These are phyloP conservation scores for Lamproptera curius DNA, from an alignment of 2,888 invertebrate species.

Conservation along the genomic window DNA sequence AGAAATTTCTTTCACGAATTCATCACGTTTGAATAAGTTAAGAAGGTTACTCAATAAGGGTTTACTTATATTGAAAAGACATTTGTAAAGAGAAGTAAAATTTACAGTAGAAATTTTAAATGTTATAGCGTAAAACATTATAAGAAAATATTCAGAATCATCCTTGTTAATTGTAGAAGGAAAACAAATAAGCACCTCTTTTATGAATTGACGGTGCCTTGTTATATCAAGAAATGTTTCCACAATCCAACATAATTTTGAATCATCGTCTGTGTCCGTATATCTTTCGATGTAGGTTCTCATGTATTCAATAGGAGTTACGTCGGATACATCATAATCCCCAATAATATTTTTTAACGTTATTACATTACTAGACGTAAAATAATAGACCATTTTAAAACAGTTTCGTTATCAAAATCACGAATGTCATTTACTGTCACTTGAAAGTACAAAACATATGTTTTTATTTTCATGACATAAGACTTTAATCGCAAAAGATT, in stretches of 20 bases:
- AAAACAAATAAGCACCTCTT: constrained; percentile 41
- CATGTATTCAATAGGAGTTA: constrained; percentile 62
- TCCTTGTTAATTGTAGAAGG: constrained; percentile 48
- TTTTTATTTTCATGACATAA: too few relatives aligned
- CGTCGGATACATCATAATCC: constrained; percentile 44
- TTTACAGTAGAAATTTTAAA: constrained; percentile 53
- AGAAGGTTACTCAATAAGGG: constrained; percentile 51
- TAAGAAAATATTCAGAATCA: constrained; percentile 55
- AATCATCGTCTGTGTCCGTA: constrained; percentile 48
- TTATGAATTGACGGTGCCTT: constrained; percentile 51
- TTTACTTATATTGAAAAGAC: constrained; percentile 63
- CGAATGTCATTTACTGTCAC: too few relatives aligned
- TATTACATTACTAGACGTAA: constrained; percentile 62
- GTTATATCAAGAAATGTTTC: constrained; percentile 58
- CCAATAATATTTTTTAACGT: constrained; percentile 51
- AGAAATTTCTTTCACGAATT: constrained; percentile 61
- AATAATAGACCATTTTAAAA: constrained; percentile 60
- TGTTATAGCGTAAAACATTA: constrained; percentile 51
- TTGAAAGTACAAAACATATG: too few relatives aligned
- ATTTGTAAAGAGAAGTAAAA: constrained; percentile 54
- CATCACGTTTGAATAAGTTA: constrained; percentile 61
- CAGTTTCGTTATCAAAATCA: too few relatives aligned
- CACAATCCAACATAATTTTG: constrained; percentile 59
- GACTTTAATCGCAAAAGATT: too few relatives aligned
- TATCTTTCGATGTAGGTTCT: constrained; percentile 56